Evolutionary conservation across 2,113 vertebrate species (phyloP), one percentile per base, ranked within the genome.

Genomic region (Mustela nigripes): DNA sequence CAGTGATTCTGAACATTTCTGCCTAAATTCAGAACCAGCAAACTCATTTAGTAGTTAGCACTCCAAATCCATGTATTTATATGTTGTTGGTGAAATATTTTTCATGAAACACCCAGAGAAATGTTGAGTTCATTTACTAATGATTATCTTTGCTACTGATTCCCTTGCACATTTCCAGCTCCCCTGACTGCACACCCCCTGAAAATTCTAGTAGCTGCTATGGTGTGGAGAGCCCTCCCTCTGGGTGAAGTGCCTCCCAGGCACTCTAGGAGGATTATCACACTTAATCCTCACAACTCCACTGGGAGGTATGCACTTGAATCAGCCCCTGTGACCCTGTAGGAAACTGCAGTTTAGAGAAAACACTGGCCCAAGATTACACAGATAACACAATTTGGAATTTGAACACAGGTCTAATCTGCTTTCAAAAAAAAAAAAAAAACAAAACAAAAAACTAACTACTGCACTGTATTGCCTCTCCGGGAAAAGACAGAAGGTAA

Each of bases 331-430:
- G 15, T 42, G 91, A 84, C 48, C 18, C 7, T 26, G 7, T 95
- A 90, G 79, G 69, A 69, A 56, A 39, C 33, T 80, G 50, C 12
- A 48, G 42, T 19, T 60, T 71, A 63, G 63, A 88, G 48, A 89
- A 74, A 73, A 82, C 65, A 31, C 33, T 16, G 89, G 24, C 62
- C 65, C 73, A 48, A 90, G 60, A 86, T 50, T 16, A 92, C 16
- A 79, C 31, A 60, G 80, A 50, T 58, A 93, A 85, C 7, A 67
- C 9, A 39, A 88, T 50, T 81, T 79, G 15, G 24, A 50, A 91
- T 94, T 48, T 90, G 69, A 97, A 96, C 69, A 74, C 19, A 39
- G 33, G 67, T 73, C 50, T 85, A 60, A 84, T 53, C 24, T 53
- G n/a, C 42, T 94, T 87, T 83, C 4, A 33, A 56, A 10, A 42